phyloP scores from a whole-genome alignment of 2,113 vertebrate genomes.

The Micronycteris hirsuta region DNA sequence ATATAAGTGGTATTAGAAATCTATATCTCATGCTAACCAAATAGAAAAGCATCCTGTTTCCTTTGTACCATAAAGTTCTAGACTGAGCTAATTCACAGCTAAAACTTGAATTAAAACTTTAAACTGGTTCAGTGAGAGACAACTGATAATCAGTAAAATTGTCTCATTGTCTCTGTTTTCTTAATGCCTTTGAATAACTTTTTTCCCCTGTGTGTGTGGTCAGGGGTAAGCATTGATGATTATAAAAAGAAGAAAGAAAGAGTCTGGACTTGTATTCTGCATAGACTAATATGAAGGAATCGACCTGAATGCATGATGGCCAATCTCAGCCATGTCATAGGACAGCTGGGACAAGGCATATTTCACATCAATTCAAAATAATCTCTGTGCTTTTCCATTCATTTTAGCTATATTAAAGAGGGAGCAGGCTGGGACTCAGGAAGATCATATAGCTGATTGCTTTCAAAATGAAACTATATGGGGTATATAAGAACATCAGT shows the following conservation, averaged over 20 bases:
- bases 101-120: constrained; percentile 30
- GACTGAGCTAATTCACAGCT: constrained; percentile 46
- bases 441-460: not conserved
- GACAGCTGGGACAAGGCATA: not conserved
- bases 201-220: not conserved
- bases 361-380: constrained; percentile 37
- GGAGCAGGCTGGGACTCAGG: not conserved
- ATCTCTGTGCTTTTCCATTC: constrained; percentile 16
- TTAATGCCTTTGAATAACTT: not conserved
- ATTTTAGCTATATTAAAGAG: constrained; percentile 7
- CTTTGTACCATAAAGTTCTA: not conserved
- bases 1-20: not conserved
- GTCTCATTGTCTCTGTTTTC: not conserved
- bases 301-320: not conserved
- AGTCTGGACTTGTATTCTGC: not conserved
- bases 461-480: constrained; percentile 32
- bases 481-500: not conserved
- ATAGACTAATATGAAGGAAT: not conserved
- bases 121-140: not conserved
- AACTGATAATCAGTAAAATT: not conserved
- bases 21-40: not conserved
- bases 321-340: not conserved
- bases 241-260: not conserved
- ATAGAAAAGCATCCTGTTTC: not conserved
- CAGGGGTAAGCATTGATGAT: not conserved